Percentiles rank a stretch among this genome's conserved stretches.
These are phyloP conservation scores for Psilopsiagon aurifrons DNA, from an alignment of 2,113 vertebrate genomes.

Conservation along the genomic window DNA sequence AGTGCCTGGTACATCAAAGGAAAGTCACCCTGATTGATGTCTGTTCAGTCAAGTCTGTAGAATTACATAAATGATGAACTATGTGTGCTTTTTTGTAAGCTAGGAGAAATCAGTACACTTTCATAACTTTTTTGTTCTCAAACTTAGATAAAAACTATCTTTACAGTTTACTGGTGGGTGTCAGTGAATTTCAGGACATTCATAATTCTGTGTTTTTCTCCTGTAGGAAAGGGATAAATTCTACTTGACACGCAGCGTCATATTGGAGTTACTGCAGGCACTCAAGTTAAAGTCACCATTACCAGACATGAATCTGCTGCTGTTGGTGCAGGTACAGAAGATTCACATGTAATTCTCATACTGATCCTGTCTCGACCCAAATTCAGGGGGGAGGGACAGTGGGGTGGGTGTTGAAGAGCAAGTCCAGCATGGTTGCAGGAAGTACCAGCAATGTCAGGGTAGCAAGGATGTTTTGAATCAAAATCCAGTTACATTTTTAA, in stretches of 20 bases:
- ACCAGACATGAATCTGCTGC: conserved; percentile 94
- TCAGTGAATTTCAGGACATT: background rate
- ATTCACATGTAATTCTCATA: background rate
- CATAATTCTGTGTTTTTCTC: background rate
- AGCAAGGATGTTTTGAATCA: background rate
- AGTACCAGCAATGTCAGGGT: background rate
- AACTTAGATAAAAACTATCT: background rate
- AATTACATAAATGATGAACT: background rate
- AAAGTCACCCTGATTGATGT: background rate
- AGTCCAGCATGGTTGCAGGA: background rate
- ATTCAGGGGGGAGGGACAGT: accelerated
- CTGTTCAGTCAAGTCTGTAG: background rate
- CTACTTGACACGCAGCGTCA: conserved; percentile 95
- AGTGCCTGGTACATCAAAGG: background rate
- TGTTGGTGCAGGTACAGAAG: conserved; percentile 91
- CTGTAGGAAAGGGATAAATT: conserved; percentile 96
- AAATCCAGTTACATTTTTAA: background rate
- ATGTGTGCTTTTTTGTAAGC: background rate
- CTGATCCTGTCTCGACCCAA: background rate
- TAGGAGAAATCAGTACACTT: background rate
- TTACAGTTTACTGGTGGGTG: background rate
- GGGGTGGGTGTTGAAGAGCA: background rate
- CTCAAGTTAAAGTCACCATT: conserved; percentile 96
- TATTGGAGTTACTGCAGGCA: conserved; percentile 94
- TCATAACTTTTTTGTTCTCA: background rate